Percentiles rank a stretch among this genome's conserved stretches.
These are phyloP conservation scores for Sarcophaga carnaria DNA, from an alignment of 2,888 invertebrate species.

Conservation along the genomic window DNA sequence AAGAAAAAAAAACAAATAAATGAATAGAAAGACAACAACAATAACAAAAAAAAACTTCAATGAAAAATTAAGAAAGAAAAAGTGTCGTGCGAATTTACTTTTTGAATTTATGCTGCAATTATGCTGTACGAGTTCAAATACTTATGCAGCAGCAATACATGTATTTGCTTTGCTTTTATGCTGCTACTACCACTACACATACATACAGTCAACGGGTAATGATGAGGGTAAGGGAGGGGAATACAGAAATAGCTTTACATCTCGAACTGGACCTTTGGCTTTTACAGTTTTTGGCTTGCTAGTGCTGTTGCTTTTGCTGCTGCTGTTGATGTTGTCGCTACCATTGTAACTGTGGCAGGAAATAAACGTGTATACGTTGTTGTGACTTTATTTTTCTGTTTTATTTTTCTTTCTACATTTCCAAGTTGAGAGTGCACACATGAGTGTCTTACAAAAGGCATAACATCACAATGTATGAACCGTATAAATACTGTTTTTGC, in stretches of 20 bases:
- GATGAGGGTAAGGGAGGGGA: background rate
- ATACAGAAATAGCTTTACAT: constrained; percentile 22
- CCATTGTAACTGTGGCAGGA: constrained; percentile 46
- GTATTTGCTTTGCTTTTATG: background rate
- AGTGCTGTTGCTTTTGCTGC: constrained; percentile 1
- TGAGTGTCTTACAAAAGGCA: background rate
- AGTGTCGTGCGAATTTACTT: constrained; percentile 65
- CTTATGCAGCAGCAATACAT: background rate
- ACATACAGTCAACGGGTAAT: background rate
- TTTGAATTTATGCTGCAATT: constrained; percentile 65
- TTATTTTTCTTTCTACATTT: no score
- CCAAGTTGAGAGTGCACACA: background rate
- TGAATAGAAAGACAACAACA: constrained; percentile 16
- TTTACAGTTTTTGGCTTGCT: constrained; percentile 14
- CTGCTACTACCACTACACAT: background rate
- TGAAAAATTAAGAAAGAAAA: constrained; percentile 34
- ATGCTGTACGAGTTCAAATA: constrained; percentile 46
- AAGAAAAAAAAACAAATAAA: constrained; percentile 13
- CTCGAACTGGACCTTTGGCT: constrained; percentile 63
- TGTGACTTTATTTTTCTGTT: constrained; percentile 19
- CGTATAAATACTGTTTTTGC: constrained; percentile 46
- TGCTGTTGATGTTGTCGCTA: constrained; percentile 10
- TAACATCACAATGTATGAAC: constrained; percentile 35
- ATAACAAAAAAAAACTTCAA: constrained; percentile 1
- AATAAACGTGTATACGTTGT: constrained; percentile 34